A percentile compares a stretch with the other conserved stretches of the same genome.
Evolutionary conservation across 2,888 invertebrate species (phyloP).

Genomic region (Xestoiulus laeticollis): DNA sequence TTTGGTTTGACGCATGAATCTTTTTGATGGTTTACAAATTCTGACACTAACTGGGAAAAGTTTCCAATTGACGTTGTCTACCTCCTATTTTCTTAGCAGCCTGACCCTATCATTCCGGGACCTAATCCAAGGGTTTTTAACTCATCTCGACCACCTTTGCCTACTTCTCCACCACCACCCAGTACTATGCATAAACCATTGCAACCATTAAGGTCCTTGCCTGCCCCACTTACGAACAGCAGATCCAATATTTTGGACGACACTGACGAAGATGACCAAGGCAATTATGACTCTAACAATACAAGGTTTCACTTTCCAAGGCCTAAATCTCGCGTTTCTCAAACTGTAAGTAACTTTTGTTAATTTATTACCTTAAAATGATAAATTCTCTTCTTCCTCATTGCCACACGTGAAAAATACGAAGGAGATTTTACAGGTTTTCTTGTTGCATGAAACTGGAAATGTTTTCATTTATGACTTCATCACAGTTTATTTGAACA

Average conservation of each 20-base stretch:
- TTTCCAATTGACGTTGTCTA: background rate
- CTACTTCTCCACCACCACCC: conserved; percentile 28
- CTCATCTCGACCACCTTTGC: conserved; percentile 49
- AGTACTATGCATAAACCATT: conserved; percentile 44
- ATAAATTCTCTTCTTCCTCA: background rate
- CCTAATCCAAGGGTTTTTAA: conserved; percentile 39
- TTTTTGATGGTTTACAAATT: background rate
- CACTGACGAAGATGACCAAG: conserved; percentile 53
- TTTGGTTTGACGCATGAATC: background rate
- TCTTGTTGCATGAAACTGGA: background rate
- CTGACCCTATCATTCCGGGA: conserved; percentile 47
- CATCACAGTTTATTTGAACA: background rate
- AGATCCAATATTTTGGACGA: conserved; percentile 54
- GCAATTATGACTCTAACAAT: background rate
- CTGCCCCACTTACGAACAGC: conserved; percentile 48
- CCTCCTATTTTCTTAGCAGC: conserved; percentile 52
- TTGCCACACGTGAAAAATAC: background rate
- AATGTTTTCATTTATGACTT: background rate
- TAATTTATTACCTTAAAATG: background rate
- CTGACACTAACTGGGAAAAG: background rate
- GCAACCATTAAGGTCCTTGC: conserved; percentile 52
- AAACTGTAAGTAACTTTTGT: conserved; percentile 35
- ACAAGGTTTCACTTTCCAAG: conserved; percentile 51
- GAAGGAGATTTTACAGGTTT: background rate
- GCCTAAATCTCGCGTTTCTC: conserved; percentile 48